A percentile compares a stretch with the other conserved stretches of the same genome.
phyloP scores from a whole-genome alignment of 2,888 invertebrate genomes.

The Agriopis marginaria region DNA sequence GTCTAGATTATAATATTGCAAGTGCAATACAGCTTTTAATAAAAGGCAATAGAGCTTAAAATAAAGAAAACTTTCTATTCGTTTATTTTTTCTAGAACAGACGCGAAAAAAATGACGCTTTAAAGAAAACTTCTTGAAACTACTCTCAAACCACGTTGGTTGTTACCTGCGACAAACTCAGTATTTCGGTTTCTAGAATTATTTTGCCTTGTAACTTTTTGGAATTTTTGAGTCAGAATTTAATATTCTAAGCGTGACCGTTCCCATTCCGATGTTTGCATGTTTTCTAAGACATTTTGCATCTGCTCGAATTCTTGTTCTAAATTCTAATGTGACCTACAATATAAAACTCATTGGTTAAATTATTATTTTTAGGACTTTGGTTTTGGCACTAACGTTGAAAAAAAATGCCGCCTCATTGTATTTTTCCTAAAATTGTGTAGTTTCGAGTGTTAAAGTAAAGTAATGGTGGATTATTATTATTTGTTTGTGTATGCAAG shows the following conservation, averaged over 20 bases:
- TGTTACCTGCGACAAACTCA: background rate
- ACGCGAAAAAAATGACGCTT: too few relatives aligned
- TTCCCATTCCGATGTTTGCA: slow-evolving; percentile 22
- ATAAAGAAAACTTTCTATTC: background rate
- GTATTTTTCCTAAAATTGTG: too few relatives aligned
- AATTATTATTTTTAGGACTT: too few relatives aligned
- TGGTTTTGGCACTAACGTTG: too few relatives aligned
- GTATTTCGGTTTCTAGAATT: slow-evolving; percentile 7
- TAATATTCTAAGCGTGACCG: slow-evolving; percentile 38
- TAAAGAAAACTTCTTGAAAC: too few relatives aligned
- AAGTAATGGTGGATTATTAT: too few relatives aligned
- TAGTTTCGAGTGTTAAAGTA: too few relatives aligned
- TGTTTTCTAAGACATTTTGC: slow-evolving; percentile 3
- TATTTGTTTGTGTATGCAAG: too few relatives aligned
- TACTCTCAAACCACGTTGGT: too few relatives aligned
- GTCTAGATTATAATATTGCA: slow-evolving; percentile 31
- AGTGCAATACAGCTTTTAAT: slow-evolving; percentile 14
- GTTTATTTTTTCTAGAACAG: too few relatives aligned
- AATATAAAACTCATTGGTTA: too few relatives aligned
- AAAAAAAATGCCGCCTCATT: too few relatives aligned
- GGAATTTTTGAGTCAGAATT: slow-evolving; percentile 29
- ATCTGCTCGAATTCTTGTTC: slow-evolving; percentile 26
- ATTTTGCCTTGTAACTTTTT: slow-evolving; percentile 29
- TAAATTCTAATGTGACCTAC: slow-evolving; percentile 2
- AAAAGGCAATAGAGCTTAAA: slow-evolving; percentile 19